Base-by-base conservation (phyloP, 2,113 vertebrate species). In the Thinocorus orbignyianus region DNA sequence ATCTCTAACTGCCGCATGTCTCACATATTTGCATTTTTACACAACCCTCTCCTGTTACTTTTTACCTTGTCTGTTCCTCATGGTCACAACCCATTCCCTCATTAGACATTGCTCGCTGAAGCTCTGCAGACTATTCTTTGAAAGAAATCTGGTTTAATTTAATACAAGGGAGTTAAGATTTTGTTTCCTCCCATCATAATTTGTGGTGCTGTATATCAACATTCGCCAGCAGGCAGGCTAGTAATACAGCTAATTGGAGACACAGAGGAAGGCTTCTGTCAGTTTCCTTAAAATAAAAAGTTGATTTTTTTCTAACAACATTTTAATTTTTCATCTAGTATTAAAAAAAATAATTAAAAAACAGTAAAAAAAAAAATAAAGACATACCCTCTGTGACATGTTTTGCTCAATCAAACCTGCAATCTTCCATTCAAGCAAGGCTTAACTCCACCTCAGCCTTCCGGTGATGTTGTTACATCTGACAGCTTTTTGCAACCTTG, bases 21-120 rank as follows among this genome's bases (percentile, higher is more conserved):
- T 87, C 81, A 49, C 86, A 73, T 92, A 85, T 24, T 81, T 93
- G 88, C 78, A 48, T 87, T 96, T 96, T 87, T 79, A 87, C 70
- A 89, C 83, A 89, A 39, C 44, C 23, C 16, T 24, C 66, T 79
- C 86, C 83, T 87, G 88, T 95, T 96, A 96, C 90, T 94, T 96
- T 97, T 96, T 96, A 97, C 91, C 91, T 91, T 11, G 2, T 35
- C 77, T 54, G 80, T 82, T 93, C n/a, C 49, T 70, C 70, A 48
- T 23, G 31, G 69, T 89, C 78, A 89, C 69, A 74, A 62, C 31
- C 41, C 52, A 62, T 82, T 82, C 93, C 69, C 86, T 87, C 84
- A 58, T 84, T 72, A 96, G 57, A 57, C 77, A 39, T 8, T 84
- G 86, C 77, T 94, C 61, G 1, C 37, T 78, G 73, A 81, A 81